These are phyloP conservation scores for Stomatorhinus walkeri DNA, from an alignment of 2,797 vertebrate genomes.

Conservation along the genomic window DNA sequence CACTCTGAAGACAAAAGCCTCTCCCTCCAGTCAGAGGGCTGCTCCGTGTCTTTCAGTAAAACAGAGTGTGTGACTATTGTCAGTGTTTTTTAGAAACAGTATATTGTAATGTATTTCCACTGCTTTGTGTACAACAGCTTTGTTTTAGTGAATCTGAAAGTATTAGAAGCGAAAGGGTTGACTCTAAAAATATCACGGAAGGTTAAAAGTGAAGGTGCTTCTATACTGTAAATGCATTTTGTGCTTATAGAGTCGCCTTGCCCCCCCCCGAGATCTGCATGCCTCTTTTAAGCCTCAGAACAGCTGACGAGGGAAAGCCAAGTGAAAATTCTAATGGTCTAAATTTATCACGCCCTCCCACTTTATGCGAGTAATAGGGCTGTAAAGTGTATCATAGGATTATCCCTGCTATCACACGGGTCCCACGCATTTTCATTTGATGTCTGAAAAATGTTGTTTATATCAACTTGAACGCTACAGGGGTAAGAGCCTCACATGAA, in stretches of 20 bases:
- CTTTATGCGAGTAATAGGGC: constrained; percentile 76
- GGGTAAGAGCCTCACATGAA: neutral
- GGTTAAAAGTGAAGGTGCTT: neutral
- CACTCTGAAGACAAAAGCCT: neutral
- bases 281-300: neutral
- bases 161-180: neutral
- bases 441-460: neutral
- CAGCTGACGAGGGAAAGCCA: neutral
- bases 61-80: neutral
- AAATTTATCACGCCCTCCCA: constrained; percentile 73
- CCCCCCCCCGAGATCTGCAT: neutral
- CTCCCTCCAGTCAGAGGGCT: neutral
- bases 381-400: constrained; percentile 80
- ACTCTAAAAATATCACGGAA: neutral
- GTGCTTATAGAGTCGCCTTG: neutral
- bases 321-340: constrained; percentile 62
- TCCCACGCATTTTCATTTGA: neutral
- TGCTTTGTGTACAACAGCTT: neutral
- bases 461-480: neutral
- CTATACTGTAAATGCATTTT: neutral
- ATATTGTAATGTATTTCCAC: neutral
- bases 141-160: neutral
- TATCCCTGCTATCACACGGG: constrained; percentile 45
- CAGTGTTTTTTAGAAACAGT: neutral
- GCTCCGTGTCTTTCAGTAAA: neutral